Conservation (phyloP, 1,140 invertebrate species). For the Aricia agestis region DNA sequence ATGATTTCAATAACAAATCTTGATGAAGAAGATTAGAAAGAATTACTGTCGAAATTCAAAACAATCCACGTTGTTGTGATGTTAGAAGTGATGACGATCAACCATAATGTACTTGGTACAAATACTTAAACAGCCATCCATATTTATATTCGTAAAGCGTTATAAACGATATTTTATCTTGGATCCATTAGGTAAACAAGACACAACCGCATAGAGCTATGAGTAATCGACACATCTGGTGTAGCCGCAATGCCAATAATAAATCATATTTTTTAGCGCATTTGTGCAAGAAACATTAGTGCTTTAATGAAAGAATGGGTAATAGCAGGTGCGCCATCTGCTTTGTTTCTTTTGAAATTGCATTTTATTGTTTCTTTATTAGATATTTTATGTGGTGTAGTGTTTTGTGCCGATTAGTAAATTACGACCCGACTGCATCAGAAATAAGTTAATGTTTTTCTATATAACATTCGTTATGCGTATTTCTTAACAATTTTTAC, state of each 20-base stretch:
- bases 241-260: constrained; percentile 11
- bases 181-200: constrained; percentile 12
- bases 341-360: constrained; percentile 3
- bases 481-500: too few species aligned
- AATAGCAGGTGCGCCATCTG: constrained; percentile 11
- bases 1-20: too few species aligned
- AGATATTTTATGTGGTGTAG: background rate
- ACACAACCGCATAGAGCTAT: constrained; percentile 11
- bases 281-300: constrained; percentile 16
- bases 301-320: constrained; percentile 12
- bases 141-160: constrained; percentile 1
- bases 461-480: too few species aligned
- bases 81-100: background rate
- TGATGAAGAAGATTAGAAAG: too few species aligned
- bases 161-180: background rate
- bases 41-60: too few species aligned
- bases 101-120: background rate
- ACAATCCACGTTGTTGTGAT: too few species aligned
- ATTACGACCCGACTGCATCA: too few species aligned
- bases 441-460: too few species aligned
- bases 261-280: constrained; percentile 16
- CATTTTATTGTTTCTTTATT: constrained; percentile 1
- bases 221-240: constrained; percentile 15
- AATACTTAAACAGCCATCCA: background rate
- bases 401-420: background rate